A percentile compares a stretch with the other conserved stretches of the same genome.
phyloP scores from a whole-genome alignment of 2,113 vertebrate species.

The Plecturocebus donacophilus region DNA sequence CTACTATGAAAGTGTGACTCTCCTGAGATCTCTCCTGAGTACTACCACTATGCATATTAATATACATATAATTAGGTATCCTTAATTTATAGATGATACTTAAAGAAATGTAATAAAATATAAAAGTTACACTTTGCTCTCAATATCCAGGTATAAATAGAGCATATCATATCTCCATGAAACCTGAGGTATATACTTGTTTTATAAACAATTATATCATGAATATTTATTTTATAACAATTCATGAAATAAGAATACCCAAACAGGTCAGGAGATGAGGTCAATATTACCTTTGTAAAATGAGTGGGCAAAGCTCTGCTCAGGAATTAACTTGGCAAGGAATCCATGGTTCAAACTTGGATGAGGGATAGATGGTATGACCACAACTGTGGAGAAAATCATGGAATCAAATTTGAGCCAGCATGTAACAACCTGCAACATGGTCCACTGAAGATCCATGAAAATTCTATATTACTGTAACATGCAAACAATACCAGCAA shows the following conservation, averaged over 20 bases:
- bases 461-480: constrained; percentile 77
- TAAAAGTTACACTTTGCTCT: constrained; percentile 53
- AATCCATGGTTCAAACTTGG: constrained; percentile 91
- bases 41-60: not conserved
- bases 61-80: not conserved
- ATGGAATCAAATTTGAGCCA: constrained; percentile 85
- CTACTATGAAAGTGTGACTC: not conserved
- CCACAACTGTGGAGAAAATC: constrained; percentile 90
- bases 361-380: constrained; percentile 90
- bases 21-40: not conserved
- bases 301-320: constrained; percentile 89
- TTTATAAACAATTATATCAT: constrained; percentile 78
- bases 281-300: constrained; percentile 90
- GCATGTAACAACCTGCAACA: constrained; percentile 78
- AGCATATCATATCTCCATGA: constrained; percentile 76
- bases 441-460: constrained; percentile 80
- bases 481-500: constrained; percentile 80
- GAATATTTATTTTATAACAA: constrained; percentile 77
- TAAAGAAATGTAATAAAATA: constrained; percentile 40
- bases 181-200: constrained; percentile 79
- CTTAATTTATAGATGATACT: constrained; percentile 46
- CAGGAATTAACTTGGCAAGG: constrained; percentile 90
- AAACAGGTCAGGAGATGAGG: constrained; percentile 82
- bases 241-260: constrained; percentile 80
- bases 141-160: constrained; percentile 63